phyloP scores from a whole-genome alignment of 2,797 vertebrate genomes.

The Sternotherus odoratus region DNA sequence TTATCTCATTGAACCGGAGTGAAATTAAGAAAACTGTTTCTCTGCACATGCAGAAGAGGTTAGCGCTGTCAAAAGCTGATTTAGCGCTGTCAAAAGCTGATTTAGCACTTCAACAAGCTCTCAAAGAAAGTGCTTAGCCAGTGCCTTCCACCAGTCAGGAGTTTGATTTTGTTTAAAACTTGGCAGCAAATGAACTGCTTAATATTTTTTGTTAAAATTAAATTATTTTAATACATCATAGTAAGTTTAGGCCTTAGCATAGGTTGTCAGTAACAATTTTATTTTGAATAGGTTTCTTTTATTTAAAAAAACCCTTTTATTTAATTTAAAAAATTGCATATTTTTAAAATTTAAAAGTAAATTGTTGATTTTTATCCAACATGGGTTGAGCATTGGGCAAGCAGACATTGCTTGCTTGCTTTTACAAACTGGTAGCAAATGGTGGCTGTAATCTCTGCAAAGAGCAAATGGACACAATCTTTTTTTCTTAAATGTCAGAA shows the following conservation, averaged over 20 bases:
- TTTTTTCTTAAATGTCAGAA: neutral
- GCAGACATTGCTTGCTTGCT: neutral
- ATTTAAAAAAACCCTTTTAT: neutral
- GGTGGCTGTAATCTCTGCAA: neutral
- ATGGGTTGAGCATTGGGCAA: neutral
- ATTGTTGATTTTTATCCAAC: neutral
- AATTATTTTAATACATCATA: neutral
- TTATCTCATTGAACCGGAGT: too few species aligned
- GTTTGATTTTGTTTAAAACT: neutral
- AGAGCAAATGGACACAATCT: neutral
- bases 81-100: neutral
- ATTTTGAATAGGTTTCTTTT: neutral
- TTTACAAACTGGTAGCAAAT: neutral
- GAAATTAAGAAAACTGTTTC: neutral
- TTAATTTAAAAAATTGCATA: too few species aligned
- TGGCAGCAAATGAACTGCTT: neutral
- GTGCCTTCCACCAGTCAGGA: neutral
- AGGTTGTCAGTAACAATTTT: neutral
- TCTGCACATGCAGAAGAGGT: neutral
- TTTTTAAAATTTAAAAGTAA: neutral
- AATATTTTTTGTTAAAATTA: neutral
- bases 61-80: neutral
- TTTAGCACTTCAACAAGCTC: neutral
- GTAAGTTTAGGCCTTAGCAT: neutral
- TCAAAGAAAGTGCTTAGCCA: neutral